Percentiles rank a stretch among this genome's conserved stretches.
These are phyloP conservation scores for Hydropotes inermis DNA, from an alignment of 2,113 vertebrate species.

Conservation along the genomic window DNA sequence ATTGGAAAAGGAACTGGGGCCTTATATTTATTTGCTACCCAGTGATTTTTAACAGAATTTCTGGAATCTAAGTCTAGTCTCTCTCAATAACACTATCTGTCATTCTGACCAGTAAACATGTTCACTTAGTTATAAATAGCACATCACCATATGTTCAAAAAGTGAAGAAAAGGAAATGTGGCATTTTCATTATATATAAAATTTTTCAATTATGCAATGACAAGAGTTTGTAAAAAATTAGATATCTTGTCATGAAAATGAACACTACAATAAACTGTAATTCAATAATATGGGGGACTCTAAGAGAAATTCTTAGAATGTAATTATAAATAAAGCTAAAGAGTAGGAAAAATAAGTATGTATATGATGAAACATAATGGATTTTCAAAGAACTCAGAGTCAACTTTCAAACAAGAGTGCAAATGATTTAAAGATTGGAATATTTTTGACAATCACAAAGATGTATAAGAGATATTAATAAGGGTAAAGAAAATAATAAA, in stretches of 20 bases:
- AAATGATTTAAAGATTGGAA: background rate
- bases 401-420: background rate
- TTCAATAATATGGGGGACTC: too few species aligned
- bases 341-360: background rate
- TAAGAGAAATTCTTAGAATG: background rate
- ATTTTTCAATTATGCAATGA: background rate
- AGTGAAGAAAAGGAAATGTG: background rate
- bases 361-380: background rate
- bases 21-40: background rate
- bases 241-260: background rate
- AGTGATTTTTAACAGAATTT: background rate
- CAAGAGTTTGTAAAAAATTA: background rate
- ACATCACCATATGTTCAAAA: background rate
- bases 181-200: background rate
- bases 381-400: background rate
- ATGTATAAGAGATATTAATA: background rate
- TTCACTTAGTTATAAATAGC: background rate
- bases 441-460: background rate
- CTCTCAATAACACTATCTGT: background rate
- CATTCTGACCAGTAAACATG: background rate
- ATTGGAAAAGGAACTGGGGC: background rate
- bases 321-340: background rate
- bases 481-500: background rate
- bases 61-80: background rate
- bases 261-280: background rate